These are phyloP conservation scores for Heteractis magnifica DNA, from an alignment of 92 coral and sea anemone genomes.

Conservation along the genomic window DNA sequence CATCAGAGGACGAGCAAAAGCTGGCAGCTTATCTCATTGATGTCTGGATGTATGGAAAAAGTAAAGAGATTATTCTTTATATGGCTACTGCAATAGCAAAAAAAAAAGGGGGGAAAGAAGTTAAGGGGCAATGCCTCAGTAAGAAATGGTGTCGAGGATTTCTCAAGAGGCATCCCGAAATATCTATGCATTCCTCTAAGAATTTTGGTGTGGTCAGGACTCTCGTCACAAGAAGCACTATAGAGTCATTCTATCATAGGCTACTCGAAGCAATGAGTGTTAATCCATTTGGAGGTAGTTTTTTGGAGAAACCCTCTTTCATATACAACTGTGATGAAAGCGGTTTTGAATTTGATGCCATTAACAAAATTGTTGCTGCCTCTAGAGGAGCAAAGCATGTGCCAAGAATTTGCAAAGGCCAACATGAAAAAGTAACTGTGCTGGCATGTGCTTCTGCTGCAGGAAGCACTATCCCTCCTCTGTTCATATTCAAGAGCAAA, in stretches of 20 bases:
- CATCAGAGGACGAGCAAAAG: neutral
- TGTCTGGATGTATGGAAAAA: conserved; percentile 11
- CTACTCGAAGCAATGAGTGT: conserved; percentile 21
- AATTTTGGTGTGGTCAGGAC: conserved; percentile 35
- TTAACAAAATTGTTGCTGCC: conserved; percentile 35
- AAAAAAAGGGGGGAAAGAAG: conserved; percentile 1
- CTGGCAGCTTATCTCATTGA: neutral
- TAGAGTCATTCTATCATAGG: conserved; percentile 7
- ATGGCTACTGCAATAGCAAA: too few species aligned
- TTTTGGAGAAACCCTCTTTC: conserved; percentile 13
- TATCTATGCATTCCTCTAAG: conserved; percentile 12
- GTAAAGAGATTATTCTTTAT: neutral
- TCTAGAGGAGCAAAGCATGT: conserved; percentile 32
- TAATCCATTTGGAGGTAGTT: conserved; percentile 10
- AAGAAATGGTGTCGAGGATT: conserved; percentile 32
- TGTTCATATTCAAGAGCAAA: conserved; percentile 18
- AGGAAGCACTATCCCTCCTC: conserved; percentile 31
- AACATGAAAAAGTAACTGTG: conserved; percentile 37
- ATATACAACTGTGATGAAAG: conserved; percentile 35
- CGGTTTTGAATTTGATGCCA: conserved; percentile 38
- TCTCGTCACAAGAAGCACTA: conserved; percentile 11
- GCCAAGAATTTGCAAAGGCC: conserved; percentile 23
- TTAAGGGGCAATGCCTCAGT: neutral
- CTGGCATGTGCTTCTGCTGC: conserved; percentile 38
- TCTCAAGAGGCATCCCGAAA: conserved; percentile 19